These are phyloP conservation scores for Pseudochromis fuscus DNA, from an alignment of 2,797 vertebrate genomes.

Conservation along the genomic window DNA sequence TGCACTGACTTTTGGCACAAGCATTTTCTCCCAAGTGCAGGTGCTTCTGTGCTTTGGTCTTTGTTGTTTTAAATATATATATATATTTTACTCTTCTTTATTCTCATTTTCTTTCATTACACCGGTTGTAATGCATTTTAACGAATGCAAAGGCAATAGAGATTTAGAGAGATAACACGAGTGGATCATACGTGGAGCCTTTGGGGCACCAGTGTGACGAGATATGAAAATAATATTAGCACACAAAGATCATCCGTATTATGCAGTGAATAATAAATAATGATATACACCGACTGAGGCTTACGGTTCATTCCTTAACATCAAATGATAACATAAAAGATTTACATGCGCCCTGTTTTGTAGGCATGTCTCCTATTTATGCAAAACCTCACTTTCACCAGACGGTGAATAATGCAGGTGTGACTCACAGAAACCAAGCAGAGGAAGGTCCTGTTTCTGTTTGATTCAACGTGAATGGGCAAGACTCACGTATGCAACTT, in stretches of 20 bases:
- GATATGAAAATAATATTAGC: constrained; percentile 46
- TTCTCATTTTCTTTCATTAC: constrained; percentile 29
- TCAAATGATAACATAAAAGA: constrained; percentile 12
- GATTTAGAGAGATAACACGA: constrained; percentile 34
- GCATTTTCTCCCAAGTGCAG: constrained; percentile 9
- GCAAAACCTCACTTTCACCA: constrained; percentile 36
- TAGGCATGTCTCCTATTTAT: constrained; percentile 29
- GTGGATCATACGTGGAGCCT: constrained; percentile 45
- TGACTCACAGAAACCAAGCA: constrained; percentile 49
- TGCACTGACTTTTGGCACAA: constrained; percentile 1
- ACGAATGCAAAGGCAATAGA: constrained; percentile 43
- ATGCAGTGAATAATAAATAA: not conserved
- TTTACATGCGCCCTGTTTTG: constrained; percentile 18
- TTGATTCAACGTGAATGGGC: constrained; percentile 58
- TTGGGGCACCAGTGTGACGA: constrained; percentile 22
- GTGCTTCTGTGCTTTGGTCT: constrained; percentile 6
- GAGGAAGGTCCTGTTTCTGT: constrained; percentile 49
- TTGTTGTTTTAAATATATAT: not conserved
- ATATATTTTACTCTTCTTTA: not conserved
- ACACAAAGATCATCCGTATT: constrained; percentile 24
- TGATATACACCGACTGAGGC: constrained; percentile 8
- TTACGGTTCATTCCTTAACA: constrained; percentile 6
- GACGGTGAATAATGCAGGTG: constrained; percentile 49
- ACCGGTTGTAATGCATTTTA: constrained; percentile 51
- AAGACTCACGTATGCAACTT: constrained; percentile 32